phyloP scores from a whole-genome alignment of 1,140 invertebrate species.

The Apis dorsata region DNA sequence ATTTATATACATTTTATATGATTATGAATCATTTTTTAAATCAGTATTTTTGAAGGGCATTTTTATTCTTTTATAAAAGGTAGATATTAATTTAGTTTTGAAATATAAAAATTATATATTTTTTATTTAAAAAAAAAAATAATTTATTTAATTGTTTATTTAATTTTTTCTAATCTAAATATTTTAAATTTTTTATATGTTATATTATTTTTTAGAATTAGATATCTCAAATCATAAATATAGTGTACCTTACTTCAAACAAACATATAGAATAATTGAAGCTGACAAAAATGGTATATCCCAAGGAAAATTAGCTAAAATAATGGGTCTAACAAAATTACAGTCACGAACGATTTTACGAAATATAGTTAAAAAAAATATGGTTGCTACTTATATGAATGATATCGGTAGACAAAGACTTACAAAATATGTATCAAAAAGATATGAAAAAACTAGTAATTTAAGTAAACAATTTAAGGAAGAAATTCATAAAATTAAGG shows the following conservation, averaged over 20 bases:
- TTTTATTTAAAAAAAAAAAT: neutral
- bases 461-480: slow-evolving; percentile 73
- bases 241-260: slow-evolving; percentile 76
- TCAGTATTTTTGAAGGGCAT: too few relatives aligned
- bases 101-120: neutral
- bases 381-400: slow-evolving; percentile 79
- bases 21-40: neutral
- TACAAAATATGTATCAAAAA: slow-evolving; percentile 76
- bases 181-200: neutral
- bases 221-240: slow-evolving; percentile 74
- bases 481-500: slow-evolving; percentile 77
- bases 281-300: slow-evolving; percentile 78
- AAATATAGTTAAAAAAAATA: slow-evolving; percentile 77
- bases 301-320: slow-evolving; percentile 75
- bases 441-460: slow-evolving; percentile 71
- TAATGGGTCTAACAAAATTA: slow-evolving; percentile 80
- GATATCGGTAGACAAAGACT: slow-evolving; percentile 82
- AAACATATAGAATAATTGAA: slow-evolving; percentile 79
- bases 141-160: neutral
- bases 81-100: too few relatives aligned
- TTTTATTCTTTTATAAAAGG: too few relatives aligned
- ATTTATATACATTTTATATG: neutral
- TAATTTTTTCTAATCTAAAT: neutral
- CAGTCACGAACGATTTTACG: slow-evolving; percentile 79
- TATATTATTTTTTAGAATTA: slow-evolving; percentile 68